Base-by-base conservation (phyloP, 2,113 vertebrate species). In the Trochalopteron elliotii region DNA sequence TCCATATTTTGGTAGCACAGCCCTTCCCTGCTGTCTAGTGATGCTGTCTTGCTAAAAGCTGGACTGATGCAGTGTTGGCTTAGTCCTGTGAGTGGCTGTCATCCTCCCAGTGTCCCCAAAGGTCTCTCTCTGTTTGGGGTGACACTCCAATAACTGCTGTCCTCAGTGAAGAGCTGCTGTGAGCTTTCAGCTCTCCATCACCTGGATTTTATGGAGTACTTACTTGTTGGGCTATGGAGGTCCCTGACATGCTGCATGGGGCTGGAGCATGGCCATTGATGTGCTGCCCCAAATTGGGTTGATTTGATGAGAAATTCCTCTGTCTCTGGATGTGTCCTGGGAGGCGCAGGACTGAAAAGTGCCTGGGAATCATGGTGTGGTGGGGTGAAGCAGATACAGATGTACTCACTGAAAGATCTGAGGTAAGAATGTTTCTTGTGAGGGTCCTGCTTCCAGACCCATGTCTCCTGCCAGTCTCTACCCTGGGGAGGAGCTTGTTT, bases 351-450 rank as follows among this genome's bases (percentile, higher is more conserved):
- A 21, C 80, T 50, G 57, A 39, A 47, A 35, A 50, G 59, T 59
- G 23, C 22, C 9, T 17, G 6, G 64, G 55, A 35, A 23, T 53
- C 1, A 0, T 13, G 0, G 2, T 59, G 15, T 28, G 28, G 22
- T 4, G 10, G 45, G 53, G 12, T 0, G 2, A 68, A 87, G 64
- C 35, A 47, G 61, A 23, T 35, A 47, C 5, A 27, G 40, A 9
- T 59, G 20, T 31, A 18, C 5, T 71, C 45, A 37, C 21, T 47
- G 39, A 20, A 61, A 69, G 52, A 35, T 49, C 19, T n/a, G 42
- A 64, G 18, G 17, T 39, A n/a, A 44, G 49, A 35, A 27, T 0
- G 0, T 56, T 40, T 31, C 35, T 82, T 15, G 7, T 42, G 69
- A 91, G 47, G 39, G 24, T 91, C 53, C 53, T 88, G 63, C 90